A percentile compares a stretch with the other conserved stretches of the same genome.
phyloP scores from a whole-genome alignment of 2,797 vertebrate species.

The Schizothorax lantsangensis region DNA sequence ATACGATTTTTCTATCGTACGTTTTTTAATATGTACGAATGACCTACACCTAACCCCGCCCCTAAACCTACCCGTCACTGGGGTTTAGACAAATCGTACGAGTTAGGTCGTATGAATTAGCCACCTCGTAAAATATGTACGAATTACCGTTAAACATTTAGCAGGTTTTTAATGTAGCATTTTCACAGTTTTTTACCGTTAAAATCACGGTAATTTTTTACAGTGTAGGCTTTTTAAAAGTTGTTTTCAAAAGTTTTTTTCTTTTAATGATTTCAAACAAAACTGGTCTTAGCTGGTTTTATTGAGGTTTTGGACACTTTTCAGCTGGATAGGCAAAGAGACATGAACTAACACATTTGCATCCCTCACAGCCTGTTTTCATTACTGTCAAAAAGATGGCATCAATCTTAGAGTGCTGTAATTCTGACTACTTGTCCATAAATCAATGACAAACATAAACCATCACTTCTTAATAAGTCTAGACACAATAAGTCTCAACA shows the following conservation, averaged over 20 bases:
- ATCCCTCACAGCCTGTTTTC: background rate
- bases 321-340: background rate
- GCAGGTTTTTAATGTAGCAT: too few relatives aligned
- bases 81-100: too few relatives aligned
- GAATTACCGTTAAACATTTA: too few relatives aligned
- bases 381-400: background rate
- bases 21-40: too few relatives aligned
- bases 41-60: too few relatives aligned
- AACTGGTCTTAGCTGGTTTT: background rate
- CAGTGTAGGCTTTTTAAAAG: background rate
- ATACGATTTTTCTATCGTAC: too few relatives aligned
- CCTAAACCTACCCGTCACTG: too few relatives aligned
- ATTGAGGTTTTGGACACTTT: background rate
- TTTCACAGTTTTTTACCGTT: too few relatives aligned
- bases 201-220: too few relatives aligned
- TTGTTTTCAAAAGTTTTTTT: too few relatives aligned
- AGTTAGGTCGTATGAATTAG: too few relatives aligned
- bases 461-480: background rate
- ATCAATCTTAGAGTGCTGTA: background rate
- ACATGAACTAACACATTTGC: background rate
- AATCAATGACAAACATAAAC: background rate
- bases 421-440: background rate
- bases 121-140: too few relatives aligned
- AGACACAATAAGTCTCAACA: background rate
- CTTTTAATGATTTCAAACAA: background rate